A percentile compares a stretch with the other conserved stretches of the same genome.
phyloP scores from a whole-genome alignment of 2,888 invertebrate species.

The Eumacrocentrus americanus region DNA sequence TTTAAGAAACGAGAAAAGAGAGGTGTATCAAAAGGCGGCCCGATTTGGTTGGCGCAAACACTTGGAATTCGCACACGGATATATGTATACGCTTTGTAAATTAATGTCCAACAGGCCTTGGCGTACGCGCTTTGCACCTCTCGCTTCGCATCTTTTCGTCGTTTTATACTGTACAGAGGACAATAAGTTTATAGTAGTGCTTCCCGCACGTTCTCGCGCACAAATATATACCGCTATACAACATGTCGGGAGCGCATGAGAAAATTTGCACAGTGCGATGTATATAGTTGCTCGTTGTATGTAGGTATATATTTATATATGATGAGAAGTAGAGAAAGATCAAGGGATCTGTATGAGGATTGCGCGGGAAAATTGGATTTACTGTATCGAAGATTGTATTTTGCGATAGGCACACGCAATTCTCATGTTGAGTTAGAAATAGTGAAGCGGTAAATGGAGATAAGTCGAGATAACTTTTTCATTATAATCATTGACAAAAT shows the following conservation, averaged over 20 bases:
- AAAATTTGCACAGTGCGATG: not conserved
- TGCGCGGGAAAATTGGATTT: constrained; percentile 10
- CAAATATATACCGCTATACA: constrained; percentile 20
- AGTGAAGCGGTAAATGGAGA: too few relatives aligned
- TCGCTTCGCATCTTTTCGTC: constrained; percentile 4
- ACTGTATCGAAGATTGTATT: constrained; percentile 7
- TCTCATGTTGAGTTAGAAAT: constrained; percentile 5
- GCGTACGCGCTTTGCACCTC: constrained; percentile 1
- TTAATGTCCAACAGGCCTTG: constrained; percentile 29
- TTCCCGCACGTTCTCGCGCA: not conserved
- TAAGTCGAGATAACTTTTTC: too few relatives aligned
- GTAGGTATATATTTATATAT: not conserved
- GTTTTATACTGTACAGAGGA: constrained; percentile 3
- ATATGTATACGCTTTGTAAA: constrained; percentile 25
- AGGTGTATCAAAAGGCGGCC: constrained; percentile 4
- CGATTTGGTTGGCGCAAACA: constrained; percentile 24
- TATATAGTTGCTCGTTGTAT: constrained; percentile 3
- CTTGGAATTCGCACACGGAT: constrained; percentile 12
- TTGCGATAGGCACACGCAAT: not conserved
- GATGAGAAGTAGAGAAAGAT: not conserved
- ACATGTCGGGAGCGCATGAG: not conserved
- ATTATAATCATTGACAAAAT: too few relatives aligned
- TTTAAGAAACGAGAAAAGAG: constrained; percentile 9
- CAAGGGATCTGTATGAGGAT: constrained; percentile 2
- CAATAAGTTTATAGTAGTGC: constrained; percentile 16